Base-by-base conservation (phyloP, 53 echinoderm and acorn worm genomes). In the Mesocentrotus franciscanus region DNA sequence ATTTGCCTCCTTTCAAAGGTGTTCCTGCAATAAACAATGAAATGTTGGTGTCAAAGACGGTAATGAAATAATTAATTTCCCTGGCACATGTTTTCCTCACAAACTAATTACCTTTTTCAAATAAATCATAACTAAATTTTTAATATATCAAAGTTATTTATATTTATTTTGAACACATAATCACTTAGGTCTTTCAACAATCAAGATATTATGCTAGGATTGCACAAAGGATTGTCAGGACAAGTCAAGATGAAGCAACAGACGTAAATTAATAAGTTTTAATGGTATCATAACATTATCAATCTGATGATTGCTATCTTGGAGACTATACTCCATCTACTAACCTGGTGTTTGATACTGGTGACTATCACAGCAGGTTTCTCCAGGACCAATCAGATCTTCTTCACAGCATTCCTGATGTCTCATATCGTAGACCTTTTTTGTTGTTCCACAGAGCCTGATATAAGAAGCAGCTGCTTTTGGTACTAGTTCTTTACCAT, bases 351-450 rank as follows among this genome's bases (percentile, higher is more conserved):
- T 94, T 14, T 85, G 24, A 64, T 66, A 66, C 26, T 61, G 10
- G 85, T 13, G 11, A 0, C 68, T 87, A 62, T n/a, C 2, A 78
- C 98, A 98, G 89, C 98, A 98, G 16, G 97, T 98, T 94, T 96
- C 95, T 39, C 97, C 98, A 1, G 85, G 95, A 27, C 96, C 97
- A 78, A 97, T 96, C 90, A 98, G 95, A 0, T 15, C n/a, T 1
- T 64, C 85, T 8, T 92, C 96, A 75, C 98, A 98, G 90, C 98
- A 98, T 30, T 92, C 92, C 22, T 98, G 94, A 27, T 95, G 92
- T 2, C 75, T 72, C n/a, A 92, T 85, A 85, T 97, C 94, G 74
- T 98, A 98, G 16, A 85, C 95, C 60, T 49, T 36, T 42, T 57
- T 81, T 16, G 33, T 30, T 22, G 26, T 17, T 36, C 85, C 85